These are phyloP conservation scores for Scatophagus argus DNA, from an alignment of 2,113 vertebrate genomes.

Conservation along the genomic window DNA sequence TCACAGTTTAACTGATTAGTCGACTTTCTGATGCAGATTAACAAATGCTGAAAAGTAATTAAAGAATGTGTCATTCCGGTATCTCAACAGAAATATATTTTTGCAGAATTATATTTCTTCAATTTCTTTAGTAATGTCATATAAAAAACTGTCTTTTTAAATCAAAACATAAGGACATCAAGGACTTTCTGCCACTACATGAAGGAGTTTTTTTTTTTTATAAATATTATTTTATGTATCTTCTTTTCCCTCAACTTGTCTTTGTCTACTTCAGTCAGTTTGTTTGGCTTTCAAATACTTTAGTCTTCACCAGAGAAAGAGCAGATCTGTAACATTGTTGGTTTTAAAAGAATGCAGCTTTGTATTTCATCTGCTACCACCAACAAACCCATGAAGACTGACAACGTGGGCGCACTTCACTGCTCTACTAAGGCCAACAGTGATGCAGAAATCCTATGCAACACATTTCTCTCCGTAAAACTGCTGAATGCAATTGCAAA, in stretches of 20 bases:
- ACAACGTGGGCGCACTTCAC: constrained; percentile 29
- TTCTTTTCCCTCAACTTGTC: neutral
- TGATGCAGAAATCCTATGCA: constrained; percentile 24
- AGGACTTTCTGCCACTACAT: too few species aligned
- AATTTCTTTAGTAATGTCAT: too few species aligned
- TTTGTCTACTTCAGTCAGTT: neutral
- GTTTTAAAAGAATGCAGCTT: constrained; percentile 1
- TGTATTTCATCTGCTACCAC: constrained; percentile 12
- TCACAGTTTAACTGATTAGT: neutral
- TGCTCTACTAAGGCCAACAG: constrained; percentile 3
- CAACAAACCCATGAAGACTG: constrained; percentile 12
- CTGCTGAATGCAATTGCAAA: constrained; percentile 15
- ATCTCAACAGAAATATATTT: neutral
- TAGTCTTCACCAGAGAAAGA: neutral
- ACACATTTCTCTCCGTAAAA: constrained; percentile 15
- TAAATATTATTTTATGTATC: neutral
- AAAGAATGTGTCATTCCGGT: neutral
- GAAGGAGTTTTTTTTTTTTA: too few species aligned
- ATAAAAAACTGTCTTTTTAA: too few species aligned
- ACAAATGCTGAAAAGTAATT: neutral
- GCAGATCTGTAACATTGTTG: neutral
- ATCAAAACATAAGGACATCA: too few species aligned
- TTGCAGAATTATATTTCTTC: too few species aligned
- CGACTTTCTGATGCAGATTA: neutral
- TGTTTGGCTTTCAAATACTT: neutral